A percentile compares a stretch with the other conserved stretches of the same genome.
Evolutionary conservation across 2,113 vertebrate species (phyloP).

Genomic region (Ibidorhyncha struthersii): DNA sequence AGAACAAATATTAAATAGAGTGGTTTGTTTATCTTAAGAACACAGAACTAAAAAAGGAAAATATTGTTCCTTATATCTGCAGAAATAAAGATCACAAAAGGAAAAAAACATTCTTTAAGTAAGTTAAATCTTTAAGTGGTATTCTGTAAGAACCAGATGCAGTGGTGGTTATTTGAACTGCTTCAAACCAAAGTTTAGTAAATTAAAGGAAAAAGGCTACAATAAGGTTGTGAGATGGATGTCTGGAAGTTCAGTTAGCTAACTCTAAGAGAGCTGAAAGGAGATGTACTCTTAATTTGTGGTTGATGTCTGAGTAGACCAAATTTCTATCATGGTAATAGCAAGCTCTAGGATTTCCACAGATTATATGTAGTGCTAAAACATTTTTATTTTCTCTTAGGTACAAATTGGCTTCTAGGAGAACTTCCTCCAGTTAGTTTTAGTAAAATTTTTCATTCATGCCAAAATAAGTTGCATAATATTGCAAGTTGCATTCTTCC

Average conservation of each 20-base stretch:
- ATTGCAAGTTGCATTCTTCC: not conserved
- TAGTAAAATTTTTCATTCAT: not conserved
- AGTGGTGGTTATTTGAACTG: not conserved
- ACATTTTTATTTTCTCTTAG: not conserved
- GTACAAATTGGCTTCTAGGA: not conserved
- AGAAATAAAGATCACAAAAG: not conserved
- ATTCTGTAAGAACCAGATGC: not conserved
- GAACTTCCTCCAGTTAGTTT: not conserved
- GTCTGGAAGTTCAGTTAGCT: not conserved
- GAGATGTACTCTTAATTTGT: not conserved
- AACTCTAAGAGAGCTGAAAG: not conserved
- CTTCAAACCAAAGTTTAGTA: not conserved
- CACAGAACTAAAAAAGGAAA: not conserved
- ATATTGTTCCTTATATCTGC: not conserved
- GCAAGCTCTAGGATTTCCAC: not conserved
- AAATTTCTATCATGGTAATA: not conserved
- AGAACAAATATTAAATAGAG: not conserved
- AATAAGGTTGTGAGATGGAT: not conserved
- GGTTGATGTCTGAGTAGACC: not conserved
- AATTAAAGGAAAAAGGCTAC: not conserved
- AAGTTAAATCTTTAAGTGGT: not conserved
- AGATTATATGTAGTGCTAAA: not conserved
- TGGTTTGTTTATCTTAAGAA: not conserved
- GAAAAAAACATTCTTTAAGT: not conserved
- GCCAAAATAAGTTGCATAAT: not conserved